Evolutionary conservation across 2,888 invertebrate genomes (phyloP), one percentile per base, ranked within the genome.

Genomic region (Callinectes sapidus): DNA sequence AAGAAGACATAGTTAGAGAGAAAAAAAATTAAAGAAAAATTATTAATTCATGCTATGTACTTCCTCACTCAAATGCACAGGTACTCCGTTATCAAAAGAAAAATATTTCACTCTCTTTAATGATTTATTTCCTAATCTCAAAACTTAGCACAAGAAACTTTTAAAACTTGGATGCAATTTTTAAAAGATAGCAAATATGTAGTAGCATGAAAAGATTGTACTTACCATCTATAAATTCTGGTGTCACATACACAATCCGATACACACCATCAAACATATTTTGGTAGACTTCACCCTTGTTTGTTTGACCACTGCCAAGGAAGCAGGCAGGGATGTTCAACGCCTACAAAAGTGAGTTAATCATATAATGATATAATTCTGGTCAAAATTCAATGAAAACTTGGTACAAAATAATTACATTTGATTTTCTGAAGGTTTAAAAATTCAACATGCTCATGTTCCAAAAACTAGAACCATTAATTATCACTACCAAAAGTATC

Each of bases 211-310:
- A 55, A 55, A 55, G 18, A 18, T 61, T 61, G 61, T 71, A 28
- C 92, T 87, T 86, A 94, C 94, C 92, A 39, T 96, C 96, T 61
- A 96, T 96, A n/a, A 96, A 96, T 95, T 97, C 97, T 0, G 97
- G 97, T 0, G 97, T 97, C 54, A 97, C 95, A 95, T 97, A 97
- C n/a, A 97, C 95, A 8, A 97, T 95, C 93, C 96, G 95, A 95
- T 96, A 96, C 93, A 95, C 95, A 91, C 96, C 96, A 95, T 95
- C 95, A 90, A 96, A 95, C 86, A 97, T 95, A 13, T 96, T 96
- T 0, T 95, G 91, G 66, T 96, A 95, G 0, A 96, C 96, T 94
- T 95, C 87, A 0, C 55, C 92, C 86, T 95, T 95, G 81, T 96
- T 95, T 8, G 95, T 95, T 95, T 97, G 97, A 0, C 97, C 96